A percentile compares a stretch with the other conserved stretches of the same genome.
phyloP scores from a whole-genome alignment of 2,797 vertebrate species.

The Hylomyscus alleni region DNA sequence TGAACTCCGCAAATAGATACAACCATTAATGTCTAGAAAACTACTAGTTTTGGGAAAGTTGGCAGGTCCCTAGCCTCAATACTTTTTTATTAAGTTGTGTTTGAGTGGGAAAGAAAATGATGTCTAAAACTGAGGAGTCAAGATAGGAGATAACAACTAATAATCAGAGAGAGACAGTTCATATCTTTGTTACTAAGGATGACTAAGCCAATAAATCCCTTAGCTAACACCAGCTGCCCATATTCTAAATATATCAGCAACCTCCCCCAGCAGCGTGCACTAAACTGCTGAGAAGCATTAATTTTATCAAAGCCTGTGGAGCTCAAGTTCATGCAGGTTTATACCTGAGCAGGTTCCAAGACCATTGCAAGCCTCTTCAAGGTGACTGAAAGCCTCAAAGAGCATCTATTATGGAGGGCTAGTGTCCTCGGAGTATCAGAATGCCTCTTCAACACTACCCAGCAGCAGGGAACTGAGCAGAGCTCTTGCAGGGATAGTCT shows the following conservation, averaged over 20 bases:
- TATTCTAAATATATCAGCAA: conserved; percentile 67
- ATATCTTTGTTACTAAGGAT: conserved; percentile 66
- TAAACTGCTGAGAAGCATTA: not conserved
- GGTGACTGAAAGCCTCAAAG: not conserved
- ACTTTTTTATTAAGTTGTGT: conserved; percentile 17
- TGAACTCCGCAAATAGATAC: conserved; percentile 70
- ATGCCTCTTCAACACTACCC: not conserved
- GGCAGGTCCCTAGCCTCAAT: conserved; percentile 1
- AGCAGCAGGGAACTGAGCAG: not conserved
- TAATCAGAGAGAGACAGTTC: conserved; percentile 52
- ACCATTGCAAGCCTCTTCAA: not conserved
- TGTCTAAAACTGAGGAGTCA: conserved; percentile 58
- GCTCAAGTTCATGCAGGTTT: conserved; percentile 1
- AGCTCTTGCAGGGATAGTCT: not conserved
- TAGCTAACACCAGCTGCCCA: conserved; percentile 73
- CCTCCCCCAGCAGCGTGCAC: not conserved
- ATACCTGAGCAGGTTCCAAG: not conserved
- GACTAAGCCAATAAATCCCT: conserved; percentile 70
- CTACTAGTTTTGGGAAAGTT: not conserved
- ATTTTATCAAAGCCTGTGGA: conserved; percentile 30
- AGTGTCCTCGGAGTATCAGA: not conserved
- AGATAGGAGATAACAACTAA: conserved; percentile 55
- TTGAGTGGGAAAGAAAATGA: conserved; percentile 68
- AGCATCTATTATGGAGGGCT: not conserved
- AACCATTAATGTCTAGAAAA: conserved; percentile 31